Percentiles rank a stretch among this genome's conserved stretches.
These are phyloP conservation scores for Panopea generosa DNA, from an alignment of 2,888 invertebrate species.

Conservation along the genomic window DNA sequence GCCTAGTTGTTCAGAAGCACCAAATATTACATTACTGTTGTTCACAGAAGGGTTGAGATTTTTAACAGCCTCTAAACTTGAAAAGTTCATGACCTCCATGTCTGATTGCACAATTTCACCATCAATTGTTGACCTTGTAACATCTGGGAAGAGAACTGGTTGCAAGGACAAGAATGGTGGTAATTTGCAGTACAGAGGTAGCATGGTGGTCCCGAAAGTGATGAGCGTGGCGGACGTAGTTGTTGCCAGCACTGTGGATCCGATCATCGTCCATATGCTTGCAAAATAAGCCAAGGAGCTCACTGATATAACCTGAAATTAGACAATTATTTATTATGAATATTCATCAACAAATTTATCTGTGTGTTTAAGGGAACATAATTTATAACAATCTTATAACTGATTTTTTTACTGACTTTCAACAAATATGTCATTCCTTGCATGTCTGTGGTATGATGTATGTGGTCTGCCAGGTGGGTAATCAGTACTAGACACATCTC, in stretches of 20 bases:
- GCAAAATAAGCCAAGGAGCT: constrained; percentile 89
- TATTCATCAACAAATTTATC: too few relatives aligned
- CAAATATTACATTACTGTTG: not conserved
- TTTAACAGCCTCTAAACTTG: not conserved
- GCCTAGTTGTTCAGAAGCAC: not conserved
- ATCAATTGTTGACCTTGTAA: constrained; percentile 19
- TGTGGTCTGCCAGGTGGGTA: too few relatives aligned
- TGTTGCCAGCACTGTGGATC: constrained; percentile 86
- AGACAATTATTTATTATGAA: too few relatives aligned
- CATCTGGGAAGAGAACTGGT: not conserved
- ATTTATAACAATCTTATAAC: too few relatives aligned
- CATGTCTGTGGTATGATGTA: too few relatives aligned
- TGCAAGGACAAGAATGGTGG: constrained; percentile 5
- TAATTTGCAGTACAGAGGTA: constrained; percentile 12
- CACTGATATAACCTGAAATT: constrained; percentile 87
- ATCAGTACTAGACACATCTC: too few relatives aligned
- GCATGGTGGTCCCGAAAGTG: constrained; percentile 31
- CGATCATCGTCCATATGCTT: constrained; percentile 88
- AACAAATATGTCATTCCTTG: too few relatives aligned
- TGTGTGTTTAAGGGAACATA: too few relatives aligned
- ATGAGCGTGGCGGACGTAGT: constrained; percentile 65
- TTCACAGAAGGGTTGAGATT: not conserved
- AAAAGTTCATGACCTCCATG: not conserved
- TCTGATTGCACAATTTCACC: not conserved
- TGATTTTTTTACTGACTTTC: too few relatives aligned